Evolutionary conservation across 2,797 vertebrate species (phyloP).

Genomic region (Lacerta agilis): DNA sequence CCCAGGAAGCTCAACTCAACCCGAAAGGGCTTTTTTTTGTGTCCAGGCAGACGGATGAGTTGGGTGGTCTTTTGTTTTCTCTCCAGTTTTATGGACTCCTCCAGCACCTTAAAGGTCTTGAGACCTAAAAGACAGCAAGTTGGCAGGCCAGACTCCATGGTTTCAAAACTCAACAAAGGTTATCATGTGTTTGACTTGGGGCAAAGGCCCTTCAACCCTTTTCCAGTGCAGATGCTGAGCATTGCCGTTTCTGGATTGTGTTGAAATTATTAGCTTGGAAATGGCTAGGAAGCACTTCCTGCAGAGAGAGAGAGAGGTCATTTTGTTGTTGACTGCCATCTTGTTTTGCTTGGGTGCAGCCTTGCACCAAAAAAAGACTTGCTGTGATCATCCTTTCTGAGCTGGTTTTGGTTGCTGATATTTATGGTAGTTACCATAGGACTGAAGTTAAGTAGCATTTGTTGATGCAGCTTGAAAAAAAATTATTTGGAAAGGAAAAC

Average conservation of each 20-base stretch:
- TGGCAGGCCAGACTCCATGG: background rate
- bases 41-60: background rate
- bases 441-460: background rate
- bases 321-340: background rate
- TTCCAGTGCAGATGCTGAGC: background rate
- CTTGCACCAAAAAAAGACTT: background rate
- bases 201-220: background rate
- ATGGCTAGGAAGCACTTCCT: background rate
- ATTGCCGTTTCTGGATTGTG: background rate
- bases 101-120: background rate
- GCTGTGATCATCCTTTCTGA: background rate
- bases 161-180: background rate
- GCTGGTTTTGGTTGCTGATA: background rate
- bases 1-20: background rate
- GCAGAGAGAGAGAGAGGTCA: background rate
- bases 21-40: background rate
- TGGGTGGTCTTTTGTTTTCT: background rate
- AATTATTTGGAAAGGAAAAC: background rate
- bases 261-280: background rate
- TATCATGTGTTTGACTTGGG: no score
- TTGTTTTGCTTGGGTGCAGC: slow-evolving; percentile 7
- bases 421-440: background rate
- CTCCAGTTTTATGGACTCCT: background rate
- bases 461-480: background rate
- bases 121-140: background rate